Evolutionary conservation across 2,888 invertebrate species (phyloP).

Genomic region (Tetanocera ferruginea): DNA sequence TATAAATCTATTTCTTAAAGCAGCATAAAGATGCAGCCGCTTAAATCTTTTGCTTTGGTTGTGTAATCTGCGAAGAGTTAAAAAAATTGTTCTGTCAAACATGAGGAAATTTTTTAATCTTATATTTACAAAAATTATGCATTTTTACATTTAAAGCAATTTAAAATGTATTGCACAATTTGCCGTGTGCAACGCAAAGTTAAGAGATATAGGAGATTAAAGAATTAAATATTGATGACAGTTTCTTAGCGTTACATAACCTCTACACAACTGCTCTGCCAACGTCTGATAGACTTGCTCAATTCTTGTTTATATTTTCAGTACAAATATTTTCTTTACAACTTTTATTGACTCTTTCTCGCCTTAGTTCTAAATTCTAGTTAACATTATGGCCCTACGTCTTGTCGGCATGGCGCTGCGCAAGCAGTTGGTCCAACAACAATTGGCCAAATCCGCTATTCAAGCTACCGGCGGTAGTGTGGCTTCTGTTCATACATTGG

Average conservation of each 20-base stretch:
- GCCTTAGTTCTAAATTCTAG: conserved; percentile 12
- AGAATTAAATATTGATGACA: too few species aligned
- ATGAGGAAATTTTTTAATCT: background rate
- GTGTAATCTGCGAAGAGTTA: conserved; percentile 2
- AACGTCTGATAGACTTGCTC: too few species aligned
- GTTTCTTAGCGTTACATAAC: background rate
- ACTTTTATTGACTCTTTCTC: background rate
- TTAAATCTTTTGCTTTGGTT: background rate
- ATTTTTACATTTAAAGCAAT: too few species aligned
- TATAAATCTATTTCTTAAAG: background rate
- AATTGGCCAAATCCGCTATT: conserved; percentile 53
- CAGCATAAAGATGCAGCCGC: too few species aligned
- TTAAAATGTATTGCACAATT: too few species aligned
- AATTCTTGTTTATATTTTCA: background rate
- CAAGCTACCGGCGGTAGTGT: conserved; percentile 60
- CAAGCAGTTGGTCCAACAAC: conserved; percentile 59
- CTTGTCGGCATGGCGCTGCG: conserved; percentile 61
- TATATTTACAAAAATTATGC: too few species aligned
- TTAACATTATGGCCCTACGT: conserved; percentile 61
- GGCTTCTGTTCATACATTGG: conserved; percentile 65
- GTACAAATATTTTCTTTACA: background rate
- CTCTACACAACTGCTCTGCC: background rate
- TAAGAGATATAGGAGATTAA: too few species aligned
- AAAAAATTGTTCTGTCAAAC: background rate
- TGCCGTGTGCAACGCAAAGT: too few species aligned